These are phyloP conservation scores for Phengaris arion DNA, from an alignment of 2,888 invertebrate genomes.

Conservation along the genomic window DNA sequence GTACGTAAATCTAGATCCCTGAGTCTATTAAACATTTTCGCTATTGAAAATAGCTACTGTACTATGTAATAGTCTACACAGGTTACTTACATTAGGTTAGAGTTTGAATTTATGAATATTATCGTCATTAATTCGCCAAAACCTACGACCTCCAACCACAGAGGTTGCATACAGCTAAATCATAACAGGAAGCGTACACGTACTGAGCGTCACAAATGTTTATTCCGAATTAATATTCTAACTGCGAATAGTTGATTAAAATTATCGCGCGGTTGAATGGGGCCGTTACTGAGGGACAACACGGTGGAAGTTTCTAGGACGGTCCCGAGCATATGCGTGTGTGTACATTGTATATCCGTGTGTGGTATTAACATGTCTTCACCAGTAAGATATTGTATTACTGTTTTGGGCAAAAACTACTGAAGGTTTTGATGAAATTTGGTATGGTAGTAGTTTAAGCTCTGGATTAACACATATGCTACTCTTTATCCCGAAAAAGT, in stretches of 20 bases:
- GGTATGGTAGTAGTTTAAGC: no score
- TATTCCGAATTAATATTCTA: constrained; percentile 24
- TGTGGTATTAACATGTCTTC: no score
- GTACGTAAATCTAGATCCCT: no score
- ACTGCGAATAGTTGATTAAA: constrained; percentile 27
- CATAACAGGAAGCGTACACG: constrained; percentile 10
- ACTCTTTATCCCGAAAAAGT: no score
- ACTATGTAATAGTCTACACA: no score
- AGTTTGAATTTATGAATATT: not conserved
- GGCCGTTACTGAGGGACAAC: not conserved
- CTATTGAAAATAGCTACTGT: no score
- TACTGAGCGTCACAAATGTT: not conserved
- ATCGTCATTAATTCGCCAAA: not conserved
- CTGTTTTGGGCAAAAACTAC: no score
- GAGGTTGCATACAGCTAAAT: not conserved
- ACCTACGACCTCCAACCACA: not conserved
- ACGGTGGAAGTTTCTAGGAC: not conserved
- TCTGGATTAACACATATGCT: no score
- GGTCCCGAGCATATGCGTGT: not conserved
- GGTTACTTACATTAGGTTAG: not conserved
- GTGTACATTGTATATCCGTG: no score
- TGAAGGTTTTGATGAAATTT: no score
- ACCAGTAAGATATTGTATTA: no score
- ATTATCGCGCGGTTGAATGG: constrained; percentile 10
- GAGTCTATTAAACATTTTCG: no score